Evolutionary conservation across 2,113 vertebrate genomes (phyloP).

Genomic region (Euleptes europaea): DNA sequence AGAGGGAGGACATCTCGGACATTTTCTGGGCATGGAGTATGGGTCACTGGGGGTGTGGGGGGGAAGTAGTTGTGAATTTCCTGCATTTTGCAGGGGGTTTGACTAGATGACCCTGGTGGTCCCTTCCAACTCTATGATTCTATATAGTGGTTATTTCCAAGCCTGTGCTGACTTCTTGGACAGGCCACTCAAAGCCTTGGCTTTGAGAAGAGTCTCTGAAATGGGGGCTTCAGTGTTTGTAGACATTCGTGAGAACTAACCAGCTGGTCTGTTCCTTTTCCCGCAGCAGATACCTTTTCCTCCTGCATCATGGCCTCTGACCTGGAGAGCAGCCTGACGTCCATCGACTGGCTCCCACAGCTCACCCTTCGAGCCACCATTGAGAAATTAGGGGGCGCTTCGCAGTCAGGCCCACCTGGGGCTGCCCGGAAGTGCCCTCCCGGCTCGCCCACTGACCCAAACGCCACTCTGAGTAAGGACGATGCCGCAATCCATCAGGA

Average conservation of each 20-base stretch:
- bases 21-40: no score
- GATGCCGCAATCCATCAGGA: conserved; percentile 83
- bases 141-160: no score
- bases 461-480: conserved; percentile 79
- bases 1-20: no score
- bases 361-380: conserved; percentile 91
- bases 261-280: conserved; percentile 27
- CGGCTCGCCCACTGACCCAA: conserved; percentile 78
- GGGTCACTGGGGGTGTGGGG: no score
- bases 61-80: no score
- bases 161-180: neutral
- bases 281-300: conserved; percentile 52
- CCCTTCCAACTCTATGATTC: no score
- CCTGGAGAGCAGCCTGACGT: conserved; percentile 94
- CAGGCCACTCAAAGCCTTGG: neutral
- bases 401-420: conserved; percentile 80
- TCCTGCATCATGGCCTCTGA: conserved; percentile 87
- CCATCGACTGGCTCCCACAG: conserved; percentile 97
- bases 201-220: neutral
- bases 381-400: conserved; percentile 83
- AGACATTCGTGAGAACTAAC: neutral
- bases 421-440: conserved; percentile 80
- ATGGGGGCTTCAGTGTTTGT: neutral
- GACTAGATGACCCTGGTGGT: no score
- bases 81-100: no score